These are phyloP conservation scores for Tenebrio molitor DNA, from an alignment of 1,140 invertebrate genomes.

Conservation along the genomic window DNA sequence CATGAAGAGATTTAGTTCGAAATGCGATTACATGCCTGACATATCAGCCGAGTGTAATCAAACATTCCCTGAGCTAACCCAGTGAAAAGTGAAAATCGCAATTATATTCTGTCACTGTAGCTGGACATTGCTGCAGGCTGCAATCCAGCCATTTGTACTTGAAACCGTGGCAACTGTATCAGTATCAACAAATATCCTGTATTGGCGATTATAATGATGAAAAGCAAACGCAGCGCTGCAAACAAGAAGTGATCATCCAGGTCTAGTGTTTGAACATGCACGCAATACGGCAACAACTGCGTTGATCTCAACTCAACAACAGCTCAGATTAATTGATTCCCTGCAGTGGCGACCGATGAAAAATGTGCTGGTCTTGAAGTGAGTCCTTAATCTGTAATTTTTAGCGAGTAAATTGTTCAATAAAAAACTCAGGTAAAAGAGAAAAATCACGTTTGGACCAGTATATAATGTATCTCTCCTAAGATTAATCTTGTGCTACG, in stretches of 20 bases:
- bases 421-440: no score
- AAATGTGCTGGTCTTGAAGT: no score
- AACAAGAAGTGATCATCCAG: constrained; percentile 12
- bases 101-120: constrained; percentile 30
- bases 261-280: constrained; percentile 3
- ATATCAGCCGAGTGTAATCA: constrained; percentile 24
- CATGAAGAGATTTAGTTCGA: constrained; percentile 25
- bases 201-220: constrained; percentile 2
- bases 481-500: no score
- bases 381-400: no score
- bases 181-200: background rate
- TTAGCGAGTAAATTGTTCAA: no score
- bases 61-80: constrained; percentile 31
- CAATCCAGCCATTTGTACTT: constrained; percentile 1
- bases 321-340: no score
- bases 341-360: no score
- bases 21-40: constrained; percentile 33
- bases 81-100: constrained; percentile 37
- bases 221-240: background rate
- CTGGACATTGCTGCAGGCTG: background rate
- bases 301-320: no score
- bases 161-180: constrained; percentile 1
- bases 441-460: no score
- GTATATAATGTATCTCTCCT: no score
- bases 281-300: no score